phyloP scores from a whole-genome alignment of 2,888 invertebrate species.

The Plemyria rubiginata region DNA sequence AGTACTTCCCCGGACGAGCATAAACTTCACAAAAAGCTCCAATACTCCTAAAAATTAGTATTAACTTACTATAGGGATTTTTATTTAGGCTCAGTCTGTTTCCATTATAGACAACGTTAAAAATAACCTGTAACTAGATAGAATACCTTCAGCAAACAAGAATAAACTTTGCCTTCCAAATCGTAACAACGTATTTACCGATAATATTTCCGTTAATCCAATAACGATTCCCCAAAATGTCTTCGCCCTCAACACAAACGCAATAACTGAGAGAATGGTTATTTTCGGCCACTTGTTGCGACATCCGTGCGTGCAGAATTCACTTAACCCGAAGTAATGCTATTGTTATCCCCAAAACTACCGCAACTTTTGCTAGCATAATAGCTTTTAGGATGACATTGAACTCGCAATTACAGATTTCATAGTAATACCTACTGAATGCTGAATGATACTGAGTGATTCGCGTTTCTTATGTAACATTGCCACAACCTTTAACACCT shows the following conservation, averaged over 20 bases:
- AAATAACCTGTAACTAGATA: no score
- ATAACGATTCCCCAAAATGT: constrained; percentile 28
- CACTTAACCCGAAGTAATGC: constrained; percentile 64
- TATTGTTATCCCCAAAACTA: constrained; percentile 55
- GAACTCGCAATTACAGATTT: not conserved
- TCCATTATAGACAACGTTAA: no score
- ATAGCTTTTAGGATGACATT: not conserved
- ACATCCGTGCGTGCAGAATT: constrained; percentile 59
- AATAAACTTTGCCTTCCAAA: not conserved
- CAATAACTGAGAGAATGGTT: constrained; percentile 40
- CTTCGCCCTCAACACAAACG: constrained; percentile 25
- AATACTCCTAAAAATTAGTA: no score
- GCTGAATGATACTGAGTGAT: no score
- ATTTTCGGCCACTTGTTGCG: constrained; percentile 63
- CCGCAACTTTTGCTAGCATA: constrained; percentile 56
- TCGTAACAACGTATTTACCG: constrained; percentile 8
- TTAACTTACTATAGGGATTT: no score
- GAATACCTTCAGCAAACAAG: not conserved
- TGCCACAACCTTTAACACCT: no score
- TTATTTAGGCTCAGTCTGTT: no score
- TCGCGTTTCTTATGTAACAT: no score
- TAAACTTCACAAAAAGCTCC: no score
- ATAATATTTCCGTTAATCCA: constrained; percentile 20
- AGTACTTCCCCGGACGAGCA: no score
- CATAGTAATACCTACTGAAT: no score